Conservation (phyloP, 35 echinoderm and acorn worm species). For the Hemicentrotus pulcherrimus region DNA sequence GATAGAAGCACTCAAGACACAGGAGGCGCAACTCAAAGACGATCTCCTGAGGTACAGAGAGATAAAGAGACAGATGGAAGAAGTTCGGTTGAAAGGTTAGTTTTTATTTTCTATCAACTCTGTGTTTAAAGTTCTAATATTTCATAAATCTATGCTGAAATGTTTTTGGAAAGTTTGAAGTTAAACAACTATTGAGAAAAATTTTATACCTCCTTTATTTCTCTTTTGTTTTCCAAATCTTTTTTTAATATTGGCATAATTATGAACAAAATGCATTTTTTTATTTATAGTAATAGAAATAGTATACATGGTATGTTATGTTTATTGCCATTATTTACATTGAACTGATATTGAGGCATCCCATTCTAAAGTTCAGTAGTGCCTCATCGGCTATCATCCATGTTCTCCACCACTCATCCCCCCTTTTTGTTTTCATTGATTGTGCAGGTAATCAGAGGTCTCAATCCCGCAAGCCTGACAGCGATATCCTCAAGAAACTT, state of each 20-base stretch:
- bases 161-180: too few species aligned
- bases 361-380: too few species aligned
- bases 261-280: too few species aligned
- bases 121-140: neutral
- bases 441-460: constrained; percentile 17
- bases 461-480: constrained; percentile 26
- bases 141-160: too few species aligned
- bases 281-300: too few species aligned
- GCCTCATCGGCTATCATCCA: neutral
- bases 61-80: constrained; percentile 90
- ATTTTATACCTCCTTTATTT: too few species aligned
- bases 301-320: too few species aligned
- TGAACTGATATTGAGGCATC: too few species aligned
- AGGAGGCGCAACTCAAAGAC: constrained; percentile 72
- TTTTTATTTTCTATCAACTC: neutral
- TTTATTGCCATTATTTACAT: too few species aligned
- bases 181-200: too few species aligned
- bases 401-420: neutral
- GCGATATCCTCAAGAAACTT: constrained; percentile 74
- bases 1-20: constrained; percentile 62
- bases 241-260: too few species aligned
- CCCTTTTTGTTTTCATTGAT: neutral
- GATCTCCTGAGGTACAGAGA: constrained; percentile 82
- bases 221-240: too few species aligned
- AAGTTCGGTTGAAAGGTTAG: constrained; percentile 75